Base-by-base conservation (phyloP, 1,140 invertebrate genomes). In the Leptinotarsa defecta region DNA sequence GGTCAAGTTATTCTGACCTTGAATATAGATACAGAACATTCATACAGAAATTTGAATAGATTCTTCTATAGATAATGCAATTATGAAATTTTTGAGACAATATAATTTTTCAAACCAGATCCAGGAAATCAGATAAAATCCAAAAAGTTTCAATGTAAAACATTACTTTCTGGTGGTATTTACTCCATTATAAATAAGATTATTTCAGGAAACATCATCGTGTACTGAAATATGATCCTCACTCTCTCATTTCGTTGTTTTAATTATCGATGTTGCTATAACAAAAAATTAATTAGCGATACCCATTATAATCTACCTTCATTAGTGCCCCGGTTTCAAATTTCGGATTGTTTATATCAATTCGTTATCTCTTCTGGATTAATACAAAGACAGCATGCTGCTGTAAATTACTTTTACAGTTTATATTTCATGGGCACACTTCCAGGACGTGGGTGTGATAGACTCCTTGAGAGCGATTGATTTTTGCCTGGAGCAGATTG, bases 261-360 rank as follows among this genome's bases (percentile, higher is more conserved):
- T 57, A 71, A 62, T 57, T 71, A 57, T 24, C 49, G 48, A 57
- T 71, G 70, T 71, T 61, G 70, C 70, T 62, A 71, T 71, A 61
- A 71, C 70, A 61, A 71, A 71, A 71, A 71, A 71, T 61, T 71
- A 71, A 71, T 68, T 68, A 68, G 67, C 15, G 6, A 17, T 67
- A 15, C 27, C 52, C 52, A 57, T 57, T 57, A 57, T 17, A 57
- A 57, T 57, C n/a, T 57, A 57, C 52, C n/a, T 15, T 57, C 15
- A n/a, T 57, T 57, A 57, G 52, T 8, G 6, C n/a, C 52, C 3
- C 13, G 52, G 52, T 15, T 57, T 57, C 52, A 57, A 57, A 57
- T 57, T 57, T 19, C 52, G 4, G 17, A 57, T 57, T 57, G 52
- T 57, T 57, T 57, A 57, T 57, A 57, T n/a, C n/a, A 57, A 57